Evolutionary conservation across 2,113 vertebrate genomes (phyloP), one percentile per base, ranked within the genome.

Genomic region (Thamnaconus septentrionalis): DNA sequence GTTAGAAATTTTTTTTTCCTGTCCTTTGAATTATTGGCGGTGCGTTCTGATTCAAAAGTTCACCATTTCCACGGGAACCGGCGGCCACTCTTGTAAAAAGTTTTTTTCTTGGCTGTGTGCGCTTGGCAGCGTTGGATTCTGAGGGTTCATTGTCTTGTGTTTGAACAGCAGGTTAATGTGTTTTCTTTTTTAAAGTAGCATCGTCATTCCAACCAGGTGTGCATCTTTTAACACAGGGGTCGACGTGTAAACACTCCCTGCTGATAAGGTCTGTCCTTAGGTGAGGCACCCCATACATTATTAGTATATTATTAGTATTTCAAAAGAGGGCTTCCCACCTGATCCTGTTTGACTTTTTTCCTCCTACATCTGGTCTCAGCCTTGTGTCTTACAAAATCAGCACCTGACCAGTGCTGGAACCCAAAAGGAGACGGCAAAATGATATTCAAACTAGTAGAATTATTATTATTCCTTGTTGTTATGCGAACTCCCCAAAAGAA

Each of bases 401-500:
- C 81, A 83, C 79, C 80, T 81, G 18, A 31, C 18, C 18, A 31
- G 82, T 54, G 66, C 46, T 69, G 59, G 31, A 75, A 73, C 53
- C 41, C 64, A 63, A 69, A 75, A 41, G 56, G 11, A 82, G 59
- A 78, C 4, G n/a, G 49, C 57, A 78, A 45, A 64, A 7, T 51
- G 39, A 69, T 48, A 8, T 31, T 31, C 18, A 31, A 31, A 31
- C 18, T 31, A 31, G 18, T 31, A 31, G 18, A 31, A 31, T 31
- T 10, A 40, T 57, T 47, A 71, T 52, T 53, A 67, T 42, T 65
- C 11, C 47, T 40, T 6, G 11, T 63, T 47, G 11, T 49, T 41
- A 59, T 8, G 7, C 6, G 52, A 43, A 55, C 43, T 5, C 63
- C 71, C 72, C 6, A 74, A 70, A 18, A 52, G 51, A 64, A 70